Evolutionary conservation across 1,140 invertebrate genomes (phyloP).

Genomic region (Trichonephila inaurata): DNA sequence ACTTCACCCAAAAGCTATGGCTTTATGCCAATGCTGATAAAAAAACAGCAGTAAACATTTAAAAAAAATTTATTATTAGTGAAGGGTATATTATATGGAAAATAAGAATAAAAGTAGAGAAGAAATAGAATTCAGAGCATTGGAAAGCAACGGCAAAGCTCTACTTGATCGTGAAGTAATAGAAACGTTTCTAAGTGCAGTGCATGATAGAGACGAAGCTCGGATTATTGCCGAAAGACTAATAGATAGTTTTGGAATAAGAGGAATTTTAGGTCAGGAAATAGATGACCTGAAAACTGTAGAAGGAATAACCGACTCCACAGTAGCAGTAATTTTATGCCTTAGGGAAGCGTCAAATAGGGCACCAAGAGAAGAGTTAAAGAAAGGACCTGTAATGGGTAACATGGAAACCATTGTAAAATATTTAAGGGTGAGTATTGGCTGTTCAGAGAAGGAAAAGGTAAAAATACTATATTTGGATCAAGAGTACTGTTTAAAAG

Average conservation of each 20-base stretch:
- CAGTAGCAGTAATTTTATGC: slow-evolving; percentile 32
- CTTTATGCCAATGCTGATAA: too few species aligned
- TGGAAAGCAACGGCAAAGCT: slow-evolving; percentile 14
- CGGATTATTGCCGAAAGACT: slow-evolving; percentile 31
- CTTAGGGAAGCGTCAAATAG: slow-evolving; percentile 24
- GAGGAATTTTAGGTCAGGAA: slow-evolving; percentile 6
- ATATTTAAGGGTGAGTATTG: too few species aligned
- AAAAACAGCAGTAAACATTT: too few species aligned
- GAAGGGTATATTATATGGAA: slow-evolving; percentile 51
- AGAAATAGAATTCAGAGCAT: neutral
- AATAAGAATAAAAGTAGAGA: slow-evolving; percentile 50
- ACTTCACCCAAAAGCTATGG: too few species aligned
- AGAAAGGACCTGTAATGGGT: slow-evolving; percentile 45
- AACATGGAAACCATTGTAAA: too few species aligned
- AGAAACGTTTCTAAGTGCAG: slow-evolving; percentile 40
- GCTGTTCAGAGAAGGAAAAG: too few species aligned
- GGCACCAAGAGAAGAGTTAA: slow-evolving; percentile 46
- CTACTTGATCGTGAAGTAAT: slow-evolving; percentile 51
- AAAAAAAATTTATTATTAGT: too few species aligned
- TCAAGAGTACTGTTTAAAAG: too few species aligned
- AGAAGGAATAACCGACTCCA: slow-evolving; percentile 41
- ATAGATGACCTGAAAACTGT: slow-evolving; percentile 68
- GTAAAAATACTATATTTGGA: too few species aligned
- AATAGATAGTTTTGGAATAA: slow-evolving; percentile 51
- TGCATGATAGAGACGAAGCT: slow-evolving; percentile 37